Percentiles rank a stretch among this genome's conserved stretches.
phyloP scores from a whole-genome alignment of 2,797 vertebrate species.

The Paramormyrops hopkinsi region DNA sequence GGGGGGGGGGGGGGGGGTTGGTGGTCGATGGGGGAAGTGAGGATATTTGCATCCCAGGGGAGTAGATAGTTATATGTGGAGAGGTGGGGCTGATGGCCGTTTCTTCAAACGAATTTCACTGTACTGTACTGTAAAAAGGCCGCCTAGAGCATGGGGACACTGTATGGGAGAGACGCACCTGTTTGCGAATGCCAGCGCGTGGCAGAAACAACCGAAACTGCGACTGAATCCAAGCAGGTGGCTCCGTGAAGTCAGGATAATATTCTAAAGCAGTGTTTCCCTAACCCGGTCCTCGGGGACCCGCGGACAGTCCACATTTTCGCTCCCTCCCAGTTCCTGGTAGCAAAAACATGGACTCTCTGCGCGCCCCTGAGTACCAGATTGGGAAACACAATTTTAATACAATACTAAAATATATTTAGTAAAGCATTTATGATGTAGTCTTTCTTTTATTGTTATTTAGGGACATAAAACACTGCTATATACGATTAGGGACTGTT shows the following conservation, averaged over 20 bases:
- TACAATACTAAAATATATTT: background rate
- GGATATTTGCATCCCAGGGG: conserved; percentile 17
- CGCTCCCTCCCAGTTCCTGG: background rate
- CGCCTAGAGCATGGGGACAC: background rate
- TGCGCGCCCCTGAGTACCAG: background rate
- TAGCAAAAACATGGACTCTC: background rate
- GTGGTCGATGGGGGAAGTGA: background rate
- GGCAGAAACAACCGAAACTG: background rate
- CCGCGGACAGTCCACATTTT: background rate
- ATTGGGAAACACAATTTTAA: background rate
- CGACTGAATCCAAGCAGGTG: background rate
- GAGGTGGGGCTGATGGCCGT: background rate
- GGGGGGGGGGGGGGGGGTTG: background rate
- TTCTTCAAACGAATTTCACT: conserved; percentile 6
- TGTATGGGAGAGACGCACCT: background rate
- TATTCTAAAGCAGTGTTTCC: background rate
- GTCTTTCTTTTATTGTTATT: conserved; percentile 1
- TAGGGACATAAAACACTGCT: background rate
- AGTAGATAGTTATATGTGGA: background rate
- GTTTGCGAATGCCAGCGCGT: background rate
- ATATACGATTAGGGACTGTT: background rate
- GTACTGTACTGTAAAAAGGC: background rate
- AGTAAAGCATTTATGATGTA: background rate
- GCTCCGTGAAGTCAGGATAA: background rate
- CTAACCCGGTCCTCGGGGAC: background rate